These are phyloP conservation scores for Myoxocephalus aenaeus DNA, from an alignment of 2,797 vertebrate species.

Conservation along the genomic window DNA sequence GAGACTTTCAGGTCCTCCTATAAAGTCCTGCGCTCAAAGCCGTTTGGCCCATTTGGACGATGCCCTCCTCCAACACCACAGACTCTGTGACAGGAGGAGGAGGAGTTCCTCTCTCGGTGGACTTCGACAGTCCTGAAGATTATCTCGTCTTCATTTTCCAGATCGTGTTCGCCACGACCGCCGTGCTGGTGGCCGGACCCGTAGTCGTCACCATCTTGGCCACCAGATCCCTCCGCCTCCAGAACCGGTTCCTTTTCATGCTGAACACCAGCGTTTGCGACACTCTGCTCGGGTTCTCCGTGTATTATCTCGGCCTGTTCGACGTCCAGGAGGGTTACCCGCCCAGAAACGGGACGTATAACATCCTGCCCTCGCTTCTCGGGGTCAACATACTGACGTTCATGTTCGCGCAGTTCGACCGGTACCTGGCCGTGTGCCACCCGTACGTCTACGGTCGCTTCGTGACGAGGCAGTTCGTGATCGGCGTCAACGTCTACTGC, in stretches of 20 bases:
- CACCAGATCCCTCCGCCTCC: conserved; percentile 68
- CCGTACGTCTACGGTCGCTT: conserved; percentile 68
- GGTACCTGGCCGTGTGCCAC: conserved; percentile 67
- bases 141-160: conserved; percentile 80
- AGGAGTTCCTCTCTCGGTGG: conserved; percentile 70
- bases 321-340: conserved; percentile 76
- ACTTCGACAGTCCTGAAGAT: conserved; percentile 75
- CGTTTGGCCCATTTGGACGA: too few relatives aligned
- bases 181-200: conserved; percentile 68
- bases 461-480: conserved; percentile 57
- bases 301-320: conserved; percentile 68
- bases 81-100: background rate
- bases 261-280: conserved; percentile 81
- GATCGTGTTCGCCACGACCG: conserved; percentile 72
- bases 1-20: too few relatives aligned
- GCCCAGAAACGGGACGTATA: conserved; percentile 52
- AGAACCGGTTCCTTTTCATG: conserved; percentile 86
- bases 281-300: conserved; percentile 62
- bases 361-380: conserved; percentile 48
- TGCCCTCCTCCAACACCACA: conserved; percentile 56
- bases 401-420: conserved; percentile 72
- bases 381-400: conserved; percentile 72
- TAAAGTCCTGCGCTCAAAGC: too few relatives aligned
- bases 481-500: conserved; percentile 70
- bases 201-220: conserved; percentile 70